These are phyloP conservation scores for Macrophya alboannulata DNA, from an alignment of 2,888 invertebrate species.

Conservation along the genomic window DNA sequence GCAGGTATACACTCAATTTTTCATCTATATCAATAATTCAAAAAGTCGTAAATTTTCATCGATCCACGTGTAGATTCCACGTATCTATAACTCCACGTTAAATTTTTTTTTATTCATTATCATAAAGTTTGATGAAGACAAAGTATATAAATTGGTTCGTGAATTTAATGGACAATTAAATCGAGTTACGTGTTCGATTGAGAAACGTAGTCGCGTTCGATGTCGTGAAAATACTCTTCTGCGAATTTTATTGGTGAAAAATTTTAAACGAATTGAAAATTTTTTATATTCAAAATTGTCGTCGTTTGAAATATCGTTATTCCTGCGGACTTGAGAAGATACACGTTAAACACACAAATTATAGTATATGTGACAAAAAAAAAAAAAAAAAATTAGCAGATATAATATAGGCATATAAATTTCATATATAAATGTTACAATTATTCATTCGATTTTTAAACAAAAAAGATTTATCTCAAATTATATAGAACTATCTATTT, in stretches of 20 bases:
- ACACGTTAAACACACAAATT: neutral
- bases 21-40: neutral
- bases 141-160: neutral
- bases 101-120: neutral
- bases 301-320: neutral
- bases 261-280: neutral
- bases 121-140: neutral
- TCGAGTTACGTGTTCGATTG: neutral
- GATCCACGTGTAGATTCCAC: neutral
- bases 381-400: neutral
- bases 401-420: neutral
- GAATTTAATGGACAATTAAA: neutral
- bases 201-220: neutral
- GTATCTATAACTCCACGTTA: neutral
- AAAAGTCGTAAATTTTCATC: neutral
- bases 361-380: neutral
- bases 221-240: neutral
- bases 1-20: no score
- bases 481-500: conserved; percentile 10
- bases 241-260: neutral
- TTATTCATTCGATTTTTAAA: neutral
- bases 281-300: neutral
- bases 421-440: neutral
- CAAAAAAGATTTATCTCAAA: neutral
- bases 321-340: neutral